Percentiles rank a stretch among this genome's conserved stretches.
phyloP scores from a whole-genome alignment of 2,797 vertebrate species.

The Lepus oiostolus region DNA sequence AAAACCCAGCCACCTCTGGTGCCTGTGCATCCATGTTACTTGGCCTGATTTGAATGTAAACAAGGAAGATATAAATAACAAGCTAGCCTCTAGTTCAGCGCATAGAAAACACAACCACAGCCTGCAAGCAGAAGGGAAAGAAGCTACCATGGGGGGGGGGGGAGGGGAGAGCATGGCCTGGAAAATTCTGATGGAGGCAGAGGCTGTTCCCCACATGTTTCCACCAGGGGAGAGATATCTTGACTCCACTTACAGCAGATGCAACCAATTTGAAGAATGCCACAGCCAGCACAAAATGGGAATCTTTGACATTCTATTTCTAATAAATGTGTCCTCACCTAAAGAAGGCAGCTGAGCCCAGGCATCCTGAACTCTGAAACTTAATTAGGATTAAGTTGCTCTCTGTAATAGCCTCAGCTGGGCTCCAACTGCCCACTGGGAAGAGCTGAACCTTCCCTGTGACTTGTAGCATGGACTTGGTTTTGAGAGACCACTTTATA shows the following conservation, averaged over 20 bases:
- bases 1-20: neutral
- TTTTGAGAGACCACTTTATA: conserved; percentile 32
- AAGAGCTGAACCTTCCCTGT: conserved; percentile 22
- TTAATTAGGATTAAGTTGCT: conserved; percentile 23
- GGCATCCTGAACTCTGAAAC: neutral
- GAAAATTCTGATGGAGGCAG: conserved; percentile 54
- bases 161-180: neutral
- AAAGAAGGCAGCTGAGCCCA: neutral
- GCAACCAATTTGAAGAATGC: conserved; percentile 13
- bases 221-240: conserved; percentile 22
- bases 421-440: neutral
- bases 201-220: conserved; percentile 10
- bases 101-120: conserved; percentile 37
- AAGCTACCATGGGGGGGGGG: neutral
- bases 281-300: conserved; percentile 29
- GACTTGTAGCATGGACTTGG: neutral
- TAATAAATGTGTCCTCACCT: conserved; percentile 25
- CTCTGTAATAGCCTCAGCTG: neutral
- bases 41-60: conserved; percentile 58
- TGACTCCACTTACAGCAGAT: conserved; percentile 47
- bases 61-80: conserved; percentile 21
- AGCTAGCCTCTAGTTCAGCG: neutral
- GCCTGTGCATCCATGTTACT: neutral
- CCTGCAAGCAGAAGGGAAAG: neutral
- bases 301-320: conserved; percentile 45